phyloP scores from a whole-genome alignment of 2,888 invertebrate species.

The Microplitis manilae region DNA sequence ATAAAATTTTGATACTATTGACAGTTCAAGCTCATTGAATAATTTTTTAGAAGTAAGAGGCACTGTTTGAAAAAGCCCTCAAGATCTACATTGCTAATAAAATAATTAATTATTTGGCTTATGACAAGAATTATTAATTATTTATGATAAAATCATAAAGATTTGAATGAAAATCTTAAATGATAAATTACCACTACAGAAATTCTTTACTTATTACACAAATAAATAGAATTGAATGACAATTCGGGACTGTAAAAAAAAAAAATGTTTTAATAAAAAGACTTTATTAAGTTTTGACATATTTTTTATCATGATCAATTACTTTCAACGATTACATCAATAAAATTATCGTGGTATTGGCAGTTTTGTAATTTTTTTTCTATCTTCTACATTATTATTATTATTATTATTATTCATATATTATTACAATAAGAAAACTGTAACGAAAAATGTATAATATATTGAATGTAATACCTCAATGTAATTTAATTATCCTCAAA shows the following conservation, averaged over 20 bases:
- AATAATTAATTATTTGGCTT: no score
- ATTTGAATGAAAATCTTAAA: no score
- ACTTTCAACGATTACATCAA: conserved; percentile 48
- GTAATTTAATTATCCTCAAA: background rate
- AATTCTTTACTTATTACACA: no score
- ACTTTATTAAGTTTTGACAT: conserved; percentile 1
- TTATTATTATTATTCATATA: background rate
- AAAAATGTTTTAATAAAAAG: conserved; percentile 15
- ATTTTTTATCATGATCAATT: conserved; percentile 39
- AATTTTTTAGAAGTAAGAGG: no score
- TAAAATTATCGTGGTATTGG: conserved; percentile 28
- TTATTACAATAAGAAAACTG: background rate
- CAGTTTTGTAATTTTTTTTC: conserved; percentile 44
- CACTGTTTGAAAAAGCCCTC: no score
- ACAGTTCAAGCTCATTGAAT: no score
- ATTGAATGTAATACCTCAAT: background rate
- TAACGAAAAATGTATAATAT: background rate
- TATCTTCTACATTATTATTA: background rate
- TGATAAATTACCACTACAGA: no score
- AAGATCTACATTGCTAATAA: no score
- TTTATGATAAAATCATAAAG: no score
- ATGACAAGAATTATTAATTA: no score
- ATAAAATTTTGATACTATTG: no score
- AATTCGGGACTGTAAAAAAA: background rate
- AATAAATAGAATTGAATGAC: background rate